Conservation (phyloP, 2,797 vertebrate genomes). For the Alosa sapidissima region DNA sequence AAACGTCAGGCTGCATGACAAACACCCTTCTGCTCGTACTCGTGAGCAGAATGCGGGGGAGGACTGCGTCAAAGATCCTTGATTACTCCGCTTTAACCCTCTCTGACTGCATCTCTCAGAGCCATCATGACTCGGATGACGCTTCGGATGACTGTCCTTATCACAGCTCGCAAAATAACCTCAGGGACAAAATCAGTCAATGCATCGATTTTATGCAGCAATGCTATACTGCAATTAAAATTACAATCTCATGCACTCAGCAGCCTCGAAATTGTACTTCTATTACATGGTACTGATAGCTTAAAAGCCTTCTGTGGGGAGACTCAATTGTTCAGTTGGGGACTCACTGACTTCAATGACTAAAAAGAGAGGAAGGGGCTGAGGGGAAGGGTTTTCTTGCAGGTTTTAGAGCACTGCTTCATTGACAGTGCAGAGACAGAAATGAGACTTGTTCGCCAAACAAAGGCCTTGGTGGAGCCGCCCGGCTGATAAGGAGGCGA, state of each 20-base stretch:
- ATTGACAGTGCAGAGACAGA: constrained; percentile 63
- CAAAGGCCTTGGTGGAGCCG: constrained; percentile 59
- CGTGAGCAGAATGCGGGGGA: not conserved
- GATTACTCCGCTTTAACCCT: no score
- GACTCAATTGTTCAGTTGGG: not conserved
- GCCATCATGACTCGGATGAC: not conserved
- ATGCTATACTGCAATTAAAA: constrained; percentile 25
- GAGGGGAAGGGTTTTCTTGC: not conserved
- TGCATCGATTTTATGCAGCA: constrained; percentile 11
- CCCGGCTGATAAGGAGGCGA: constrained; percentile 52
- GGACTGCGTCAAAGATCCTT: no score
- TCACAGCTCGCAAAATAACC: not conserved
- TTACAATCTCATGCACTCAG: constrained; percentile 17
- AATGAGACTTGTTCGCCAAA: constrained; percentile 58
- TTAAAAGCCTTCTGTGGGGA: not conserved
- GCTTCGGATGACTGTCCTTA: not conserved
- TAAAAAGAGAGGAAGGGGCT: not conserved
- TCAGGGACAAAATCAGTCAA: constrained; percentile 21
- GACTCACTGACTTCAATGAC: not conserved
- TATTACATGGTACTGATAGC: constrained; percentile 26
- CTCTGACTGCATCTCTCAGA: constrained; percentile 20
- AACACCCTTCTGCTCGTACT: constrained; percentile 31
- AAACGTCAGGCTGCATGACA: constrained; percentile 6
- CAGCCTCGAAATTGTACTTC: constrained; percentile 11
- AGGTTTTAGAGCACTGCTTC: constrained; percentile 39